Evolutionary conservation across 2,888 invertebrate genomes (phyloP), one percentile per base, ranked within the genome.

Genomic region (Pachliopta kotzebuea): DNA sequence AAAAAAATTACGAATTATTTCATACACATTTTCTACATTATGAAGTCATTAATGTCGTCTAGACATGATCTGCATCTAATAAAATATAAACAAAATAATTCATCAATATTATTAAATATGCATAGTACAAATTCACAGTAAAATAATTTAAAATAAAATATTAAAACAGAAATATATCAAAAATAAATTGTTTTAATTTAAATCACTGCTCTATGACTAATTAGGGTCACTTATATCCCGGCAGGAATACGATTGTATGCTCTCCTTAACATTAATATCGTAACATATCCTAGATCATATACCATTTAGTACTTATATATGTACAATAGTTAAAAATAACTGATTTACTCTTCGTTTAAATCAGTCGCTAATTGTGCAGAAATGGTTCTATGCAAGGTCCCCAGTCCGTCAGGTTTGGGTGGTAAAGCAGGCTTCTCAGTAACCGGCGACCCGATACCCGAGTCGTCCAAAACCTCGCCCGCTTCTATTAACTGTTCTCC

Each of bases 401-500:
- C 45, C 42, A 83, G 67, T 37, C 79, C 76, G 0, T 77, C 80
- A 0, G 89, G 89, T 69, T 85, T 89, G 0, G 86, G 87, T 0
- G 85, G 87, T 18, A 82, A 63, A 0, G 77, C 76, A 0, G 89
- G 89, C 49, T 88, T 88, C 24, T 81, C 84, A 2, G 68, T 37
- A 49, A 71, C 62, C 23, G 72, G 69, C 2, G 71, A 66, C 1
- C 67, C 66, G 2, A 74, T 55, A 17, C 73, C 79, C 0, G 76
- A 74, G n/a, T 76, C 79, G 4, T 78, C 60, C 4, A 60, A 29
- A 18, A 65, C 67, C 56, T 67, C 69, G 8, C 8, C 57, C 24
- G n/a, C 24, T 24, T 24, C 62, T 6, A 21, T 17, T 37, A 52
- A 45, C 42, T 66, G 53, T 21, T 69, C 65, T 23, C 56, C 59